phyloP scores from a whole-genome alignment of 1,140 invertebrate genomes.

The Lerema accius region DNA sequence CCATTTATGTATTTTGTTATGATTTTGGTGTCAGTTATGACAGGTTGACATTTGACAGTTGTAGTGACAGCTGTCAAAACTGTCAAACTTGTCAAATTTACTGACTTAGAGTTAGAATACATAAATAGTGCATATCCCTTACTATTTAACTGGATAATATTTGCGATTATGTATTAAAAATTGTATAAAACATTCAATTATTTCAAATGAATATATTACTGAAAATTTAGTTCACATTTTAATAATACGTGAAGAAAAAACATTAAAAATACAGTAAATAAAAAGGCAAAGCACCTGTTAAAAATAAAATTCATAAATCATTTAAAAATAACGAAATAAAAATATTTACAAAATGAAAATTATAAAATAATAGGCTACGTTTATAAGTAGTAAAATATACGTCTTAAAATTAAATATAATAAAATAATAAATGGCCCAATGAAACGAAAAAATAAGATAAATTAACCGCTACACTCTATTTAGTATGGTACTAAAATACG shows the following conservation, averaged over 20 bases:
- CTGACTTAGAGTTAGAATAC: neutral
- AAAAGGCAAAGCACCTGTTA: neutral
- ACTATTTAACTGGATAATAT: neutral
- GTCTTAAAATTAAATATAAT: constrained; percentile 13
- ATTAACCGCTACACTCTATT: neutral
- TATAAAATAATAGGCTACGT: neutral
- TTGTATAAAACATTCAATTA: neutral
- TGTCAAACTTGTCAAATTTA: neutral
- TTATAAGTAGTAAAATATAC: constrained; percentile 3
- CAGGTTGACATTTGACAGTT: neutral
- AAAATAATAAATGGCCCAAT: neutral
- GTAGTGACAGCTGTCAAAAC: neutral
- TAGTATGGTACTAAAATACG: neutral
- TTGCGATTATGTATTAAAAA: neutral
- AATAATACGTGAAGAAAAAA: neutral
- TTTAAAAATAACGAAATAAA: neutral
- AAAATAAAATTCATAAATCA: constrained; percentile 4
- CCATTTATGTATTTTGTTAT: too few species aligned
- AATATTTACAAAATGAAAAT: constrained; percentile 19
- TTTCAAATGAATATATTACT: neutral
- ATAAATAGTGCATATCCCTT: neutral
- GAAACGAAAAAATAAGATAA: neutral
- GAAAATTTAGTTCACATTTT: neutral
- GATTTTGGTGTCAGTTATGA: neutral
- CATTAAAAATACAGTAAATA: neutral